Evolutionary conservation across 2,113 vertebrate species (phyloP), one percentile per base, ranked within the genome.

Genomic region (Canis aureus): DNA sequence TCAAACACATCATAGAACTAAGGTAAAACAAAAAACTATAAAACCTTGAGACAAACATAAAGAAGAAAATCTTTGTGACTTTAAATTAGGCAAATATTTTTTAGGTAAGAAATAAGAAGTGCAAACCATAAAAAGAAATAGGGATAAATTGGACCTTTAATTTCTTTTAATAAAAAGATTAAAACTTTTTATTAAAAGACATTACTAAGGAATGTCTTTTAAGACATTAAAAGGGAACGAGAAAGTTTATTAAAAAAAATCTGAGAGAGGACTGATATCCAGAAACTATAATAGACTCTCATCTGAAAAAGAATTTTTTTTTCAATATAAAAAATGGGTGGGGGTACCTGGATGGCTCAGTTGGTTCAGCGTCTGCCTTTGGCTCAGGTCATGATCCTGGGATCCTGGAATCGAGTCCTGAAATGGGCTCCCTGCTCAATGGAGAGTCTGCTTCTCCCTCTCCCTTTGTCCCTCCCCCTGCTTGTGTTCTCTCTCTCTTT

Each of bases 1-100:
- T n/a, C 19, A 71, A 83, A 71, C 43, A 55, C 32, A 49, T 92
- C 35, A 51, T n/a, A 60, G 20, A 60, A 92, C 53, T 92, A 71
- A 83, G 59, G 29, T 71, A 82, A 92, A 60, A 83, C 25, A 13
- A 8, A 71, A 82, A 92, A 49, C 35, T 92, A n/a, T 71, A 73
- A 71, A 59, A 71, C 66, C 5, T 13, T 27, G 51, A 73, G 66
- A 49, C 5, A 49, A 83, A 83, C 32, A 57, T 49, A 17, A 71
- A 59, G 79, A 82, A 69, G 78, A 92, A 92, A 71, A 82, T 59
- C n/a, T 43, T 91, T 81, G 25, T 81, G 53, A 81, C 51, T 82
- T 91, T 69, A 64, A 57, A 32, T 23, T 71, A 92, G 13, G 5
- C 35, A 82, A 83, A 71, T 38, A 49, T 43, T 59, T 67, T 92